Conservation (phyloP, 1,140 invertebrate genomes). For the Octopus sinensis region DNA sequence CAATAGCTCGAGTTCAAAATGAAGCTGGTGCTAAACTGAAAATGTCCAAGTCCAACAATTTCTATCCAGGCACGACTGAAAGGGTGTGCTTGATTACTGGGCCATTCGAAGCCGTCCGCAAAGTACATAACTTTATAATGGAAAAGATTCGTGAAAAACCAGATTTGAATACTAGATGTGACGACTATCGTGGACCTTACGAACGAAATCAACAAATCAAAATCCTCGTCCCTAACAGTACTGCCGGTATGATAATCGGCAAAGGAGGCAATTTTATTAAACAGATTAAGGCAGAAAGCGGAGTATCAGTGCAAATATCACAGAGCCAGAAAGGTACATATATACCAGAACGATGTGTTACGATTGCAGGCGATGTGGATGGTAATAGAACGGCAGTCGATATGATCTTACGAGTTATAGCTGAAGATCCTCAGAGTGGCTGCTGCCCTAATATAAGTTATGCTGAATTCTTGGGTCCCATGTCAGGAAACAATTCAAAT, state of each 20-base stretch:
- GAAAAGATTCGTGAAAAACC: slow-evolving; percentile 95
- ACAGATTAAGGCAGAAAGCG: slow-evolving; percentile 92
- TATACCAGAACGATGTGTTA: slow-evolving; percentile 90
- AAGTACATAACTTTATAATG: slow-evolving; percentile 89
- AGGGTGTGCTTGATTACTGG: slow-evolving; percentile 93
- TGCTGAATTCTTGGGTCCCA: slow-evolving; percentile 88
- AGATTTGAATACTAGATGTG: slow-evolving; percentile 73
- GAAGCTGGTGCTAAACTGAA: slow-evolving; percentile 88
- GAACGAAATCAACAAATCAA: slow-evolving; percentile 72
- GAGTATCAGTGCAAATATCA: slow-evolving; percentile 94
- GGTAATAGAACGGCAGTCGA: slow-evolving; percentile 88
- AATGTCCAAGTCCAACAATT: slow-evolving; percentile 95
- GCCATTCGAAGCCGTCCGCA: slow-evolving; percentile 83
- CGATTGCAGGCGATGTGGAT: slow-evolving; percentile 79
- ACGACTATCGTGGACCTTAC: slow-evolving; percentile 26
- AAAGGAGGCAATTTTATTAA: slow-evolving; percentile 94
- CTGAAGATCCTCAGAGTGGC: slow-evolving; percentile 94
- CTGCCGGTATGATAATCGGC: slow-evolving; percentile 96
- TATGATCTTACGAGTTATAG: slow-evolving; percentile 94
- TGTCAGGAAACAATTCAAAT: slow-evolving; percentile 94
- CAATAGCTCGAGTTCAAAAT: slow-evolving; percentile 90
- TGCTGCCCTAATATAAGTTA: slow-evolving; percentile 94
- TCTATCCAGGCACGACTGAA: slow-evolving; percentile 93
- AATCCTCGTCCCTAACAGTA: slow-evolving; percentile 93
- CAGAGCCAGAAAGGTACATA: slow-evolving; percentile 93